A percentile compares a stretch with the other conserved stretches of the same genome.
Evolutionary conservation across 2,797 vertebrate genomes (phyloP).

Genomic region (Cercopithecus petaurista): DNA sequence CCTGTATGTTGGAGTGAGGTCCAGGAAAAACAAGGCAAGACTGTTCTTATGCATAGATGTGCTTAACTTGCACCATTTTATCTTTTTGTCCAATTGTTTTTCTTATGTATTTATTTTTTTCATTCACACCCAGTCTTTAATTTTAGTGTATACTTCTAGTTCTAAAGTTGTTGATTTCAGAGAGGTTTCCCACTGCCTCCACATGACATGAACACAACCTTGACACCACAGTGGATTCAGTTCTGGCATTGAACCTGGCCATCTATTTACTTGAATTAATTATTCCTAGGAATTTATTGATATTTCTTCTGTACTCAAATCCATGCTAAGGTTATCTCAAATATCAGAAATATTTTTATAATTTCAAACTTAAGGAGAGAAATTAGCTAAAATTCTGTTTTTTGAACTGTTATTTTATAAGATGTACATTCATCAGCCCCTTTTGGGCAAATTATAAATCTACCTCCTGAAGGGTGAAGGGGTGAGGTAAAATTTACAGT

Average conservation of each 20-base stretch:
- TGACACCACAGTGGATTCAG: not conserved
- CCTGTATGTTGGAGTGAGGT: accelerated
- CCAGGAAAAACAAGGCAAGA: not conserved
- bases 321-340: not conserved
- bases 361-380: not conserved
- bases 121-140: not conserved
- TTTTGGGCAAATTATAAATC: not conserved
- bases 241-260: not conserved
- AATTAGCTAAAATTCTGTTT: not conserved
- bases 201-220: accelerated
- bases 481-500: not conserved
- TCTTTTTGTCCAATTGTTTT: not conserved
- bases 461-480: not conserved
- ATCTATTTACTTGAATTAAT: not conserved
- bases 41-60: not conserved
- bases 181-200: not conserved
- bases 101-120: not conserved
- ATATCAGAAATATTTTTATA: not conserved
- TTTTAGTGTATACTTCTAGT: not conserved
- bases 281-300: not conserved
- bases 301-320: not conserved
- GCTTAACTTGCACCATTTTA: not conserved
- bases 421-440: not conserved
- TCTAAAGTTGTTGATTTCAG: not conserved
- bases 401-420: not conserved